Evolutionary conservation across 2,888 invertebrate species (phyloP), one percentile per base, ranked within the genome.

Genomic region (Drosophila parthenogenetica): DNA sequence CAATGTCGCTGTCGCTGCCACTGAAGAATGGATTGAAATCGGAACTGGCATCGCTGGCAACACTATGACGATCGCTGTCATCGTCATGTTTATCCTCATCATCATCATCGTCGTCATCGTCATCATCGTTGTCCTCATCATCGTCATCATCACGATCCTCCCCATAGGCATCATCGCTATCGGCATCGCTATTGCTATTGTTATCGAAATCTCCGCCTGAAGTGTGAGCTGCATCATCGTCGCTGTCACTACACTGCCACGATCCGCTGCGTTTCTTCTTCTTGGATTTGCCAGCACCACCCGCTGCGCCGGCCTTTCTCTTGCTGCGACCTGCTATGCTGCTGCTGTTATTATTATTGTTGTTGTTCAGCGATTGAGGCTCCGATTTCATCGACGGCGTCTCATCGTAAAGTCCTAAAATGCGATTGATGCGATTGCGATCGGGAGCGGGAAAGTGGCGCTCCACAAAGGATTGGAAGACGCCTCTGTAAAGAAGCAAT

Each of bases 361-460:
- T 69, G 42, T 73, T 69, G 19, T 70, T 59, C 7, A 62, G n/a
- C 13, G 79, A 70, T 8, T 60, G 40, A n/a, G 64, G 13, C 17
- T 69, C 69, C 40, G 65, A 53, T 43, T 67, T 75, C 53, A 57
- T 53, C 48, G 50, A 60, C 62, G 51, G 77, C 4, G 62, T 8
- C 29, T 89, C 88, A 29, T 93, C 90, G 80, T 95, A 95, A 8
- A 95, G 89, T 0, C 96, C 96, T 49, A 97, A 93, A 62, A 97
- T 93, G 10, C 96, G 94, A 90, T 95, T 95, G 82, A 97, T 96
- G 72, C 97, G 94, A 91, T 95, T 95, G 54, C 98, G 94, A 93
- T 98, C 97, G 3, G 98, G 98, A 0, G 98, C 98, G 0, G 99
- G 99, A 91, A 99, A 99, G 93, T 99, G 99, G 91, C 99, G 99